phyloP scores from a whole-genome alignment of 2,888 invertebrate species.

The Nomada hirtipes region DNA sequence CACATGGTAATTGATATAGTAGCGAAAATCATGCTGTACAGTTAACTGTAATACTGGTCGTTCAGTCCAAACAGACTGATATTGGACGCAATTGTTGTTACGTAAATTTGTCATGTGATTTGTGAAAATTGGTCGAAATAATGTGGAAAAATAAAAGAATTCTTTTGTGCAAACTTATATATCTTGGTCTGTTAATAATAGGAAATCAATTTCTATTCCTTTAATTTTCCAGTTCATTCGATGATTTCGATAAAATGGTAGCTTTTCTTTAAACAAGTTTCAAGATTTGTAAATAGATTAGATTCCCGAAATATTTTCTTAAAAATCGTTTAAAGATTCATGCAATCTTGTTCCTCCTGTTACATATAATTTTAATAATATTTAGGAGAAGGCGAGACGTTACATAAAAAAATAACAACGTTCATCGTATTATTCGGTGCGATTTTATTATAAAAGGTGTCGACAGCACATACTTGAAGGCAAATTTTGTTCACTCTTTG shows the following conservation, averaged over 20 bases:
- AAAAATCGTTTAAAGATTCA: too few relatives aligned
- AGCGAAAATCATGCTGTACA: constrained; percentile 75
- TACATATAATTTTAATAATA: background rate
- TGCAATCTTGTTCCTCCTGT: too few relatives aligned
- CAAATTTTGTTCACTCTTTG: constrained; percentile 7
- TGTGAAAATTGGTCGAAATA: constrained; percentile 4
- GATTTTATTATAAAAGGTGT: constrained; percentile 53
- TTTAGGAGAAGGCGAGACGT: background rate
- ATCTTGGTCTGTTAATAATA: background rate
- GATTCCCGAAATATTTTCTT: background rate
- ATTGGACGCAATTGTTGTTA: background rate
- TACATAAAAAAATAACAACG: background rate
- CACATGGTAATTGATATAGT: constrained; percentile 75
- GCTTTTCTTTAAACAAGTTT: background rate
- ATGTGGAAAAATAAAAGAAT: constrained; percentile 1
- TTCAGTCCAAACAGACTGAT: background rate
- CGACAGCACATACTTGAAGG: constrained; percentile 35
- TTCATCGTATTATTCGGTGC: constrained; percentile 32
- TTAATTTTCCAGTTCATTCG: background rate
- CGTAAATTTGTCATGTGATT: background rate
- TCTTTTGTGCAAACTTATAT: background rate
- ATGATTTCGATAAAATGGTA: background rate
- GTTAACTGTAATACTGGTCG: constrained; percentile 50
- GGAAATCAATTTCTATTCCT: background rate
- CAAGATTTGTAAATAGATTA: background rate